Conservation (phyloP, 2,888 invertebrate species). For the Tinea pellionella region DNA sequence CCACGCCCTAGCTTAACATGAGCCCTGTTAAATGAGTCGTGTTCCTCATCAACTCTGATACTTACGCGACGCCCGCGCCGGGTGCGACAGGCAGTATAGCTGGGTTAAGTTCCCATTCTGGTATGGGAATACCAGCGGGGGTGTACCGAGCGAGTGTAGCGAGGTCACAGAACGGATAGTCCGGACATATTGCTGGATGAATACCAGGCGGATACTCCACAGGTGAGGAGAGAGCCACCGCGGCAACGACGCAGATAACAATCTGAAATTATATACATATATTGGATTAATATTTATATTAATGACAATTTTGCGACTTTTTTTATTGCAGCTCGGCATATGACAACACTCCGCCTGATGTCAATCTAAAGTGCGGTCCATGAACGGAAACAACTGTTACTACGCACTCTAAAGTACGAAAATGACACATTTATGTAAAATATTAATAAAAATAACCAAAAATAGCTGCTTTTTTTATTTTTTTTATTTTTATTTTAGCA, state of each 20-base stretch:
- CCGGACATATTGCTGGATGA: constrained; percentile 36
- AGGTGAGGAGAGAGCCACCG: constrained; percentile 17
- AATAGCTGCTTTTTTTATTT: too few species aligned
- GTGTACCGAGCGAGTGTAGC: constrained; percentile 53
- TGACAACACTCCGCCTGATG: too few species aligned
- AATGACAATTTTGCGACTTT: too few species aligned
- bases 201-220: constrained; percentile 29
- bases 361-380: too few species aligned
- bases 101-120: constrained; percentile 53
- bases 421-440: too few species aligned
- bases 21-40: neutral
- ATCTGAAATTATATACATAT: constrained; percentile 17
- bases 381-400: too few species aligned
- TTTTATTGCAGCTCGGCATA: too few species aligned
- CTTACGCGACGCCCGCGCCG: constrained; percentile 13
- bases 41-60: too few species aligned
- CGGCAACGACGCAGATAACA: constrained; percentile 27
- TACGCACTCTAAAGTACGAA: too few species aligned
- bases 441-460: too few species aligned
- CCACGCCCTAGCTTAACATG: too few species aligned
- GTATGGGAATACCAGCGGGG: constrained; percentile 55
- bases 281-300: neutral
- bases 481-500: too few species aligned
- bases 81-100: constrained; percentile 13
- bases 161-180: constrained; percentile 39